These are phyloP conservation scores for Fissipunctia ypsillon DNA, from an alignment of 2,888 invertebrate species.

Conservation along the genomic window DNA sequence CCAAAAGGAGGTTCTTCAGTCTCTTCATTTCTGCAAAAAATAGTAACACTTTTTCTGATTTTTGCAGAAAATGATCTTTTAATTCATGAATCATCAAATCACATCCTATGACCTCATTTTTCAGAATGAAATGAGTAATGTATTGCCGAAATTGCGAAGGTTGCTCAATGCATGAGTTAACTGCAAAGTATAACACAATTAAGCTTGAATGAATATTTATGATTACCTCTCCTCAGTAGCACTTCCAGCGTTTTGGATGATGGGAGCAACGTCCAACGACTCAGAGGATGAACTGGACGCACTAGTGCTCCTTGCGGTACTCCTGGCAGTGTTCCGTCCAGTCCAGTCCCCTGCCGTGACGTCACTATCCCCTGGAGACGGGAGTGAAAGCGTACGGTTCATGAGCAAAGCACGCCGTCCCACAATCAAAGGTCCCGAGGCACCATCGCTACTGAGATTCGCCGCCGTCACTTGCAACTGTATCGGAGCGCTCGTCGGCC, in stretches of 20 bases:
- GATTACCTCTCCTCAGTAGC: conserved; percentile 84
- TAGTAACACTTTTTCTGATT: conserved; percentile 12
- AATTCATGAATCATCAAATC: conserved; percentile 66
- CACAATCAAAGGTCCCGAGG: conserved; percentile 85
- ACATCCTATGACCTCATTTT: conserved; percentile 72
- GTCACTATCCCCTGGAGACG: conserved; percentile 86
- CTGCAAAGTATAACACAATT: conserved; percentile 32
- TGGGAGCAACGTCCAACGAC: conserved; percentile 78
- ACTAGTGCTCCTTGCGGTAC: conserved; percentile 82
- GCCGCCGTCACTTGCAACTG: conserved; percentile 87
- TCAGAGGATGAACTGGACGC: conserved; percentile 85
- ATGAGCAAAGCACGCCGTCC: conserved; percentile 85
- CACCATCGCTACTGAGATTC: conserved; percentile 84
- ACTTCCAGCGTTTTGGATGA: conserved; percentile 74
- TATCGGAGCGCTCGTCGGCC: conserved; percentile 87
- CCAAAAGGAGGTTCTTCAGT: conserved; percentile 86
- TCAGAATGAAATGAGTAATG: conserved; percentile 61
- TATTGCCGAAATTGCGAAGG: conserved; percentile 55
- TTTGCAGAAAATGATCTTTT: conserved; percentile 31
- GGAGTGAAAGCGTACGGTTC: conserved; percentile 85
- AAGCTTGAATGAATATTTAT: conserved; percentile 13
- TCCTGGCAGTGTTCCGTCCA: conserved; percentile 81
- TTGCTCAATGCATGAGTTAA: conserved; percentile 46
- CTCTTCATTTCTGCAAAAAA: conserved; percentile 83
- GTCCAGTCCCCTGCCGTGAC: conserved; percentile 84